phyloP scores from a whole-genome alignment of 1,140 invertebrate genomes.

The Lepidurus packardi region DNA sequence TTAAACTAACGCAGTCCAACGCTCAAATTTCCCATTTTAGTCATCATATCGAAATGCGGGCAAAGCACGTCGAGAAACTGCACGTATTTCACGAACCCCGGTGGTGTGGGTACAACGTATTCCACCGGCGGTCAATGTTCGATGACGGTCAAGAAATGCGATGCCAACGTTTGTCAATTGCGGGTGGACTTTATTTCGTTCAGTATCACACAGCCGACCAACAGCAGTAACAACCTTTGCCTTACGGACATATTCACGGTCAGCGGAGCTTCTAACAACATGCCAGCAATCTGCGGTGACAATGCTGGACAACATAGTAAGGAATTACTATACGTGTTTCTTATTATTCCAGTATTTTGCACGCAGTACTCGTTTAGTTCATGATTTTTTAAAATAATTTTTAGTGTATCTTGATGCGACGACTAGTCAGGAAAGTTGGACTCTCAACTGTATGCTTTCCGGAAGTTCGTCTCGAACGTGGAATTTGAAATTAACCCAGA shows the following conservation, averaged over 20 bases:
- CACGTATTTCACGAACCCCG: constrained; percentile 72
- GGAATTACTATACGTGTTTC: too few relatives aligned
- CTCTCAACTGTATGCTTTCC: background rate
- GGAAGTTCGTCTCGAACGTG: constrained; percentile 17
- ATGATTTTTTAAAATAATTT: too few relatives aligned
- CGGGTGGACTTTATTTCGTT: constrained; percentile 67
- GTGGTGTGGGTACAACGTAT: constrained; percentile 36
- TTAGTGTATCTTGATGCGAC: background rate
- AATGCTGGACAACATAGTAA: constrained; percentile 32
- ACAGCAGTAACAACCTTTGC: constrained; percentile 50
- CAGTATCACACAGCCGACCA: constrained; percentile 62
- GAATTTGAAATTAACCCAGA: constrained; percentile 31
- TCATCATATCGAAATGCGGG: constrained; percentile 51
- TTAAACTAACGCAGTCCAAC: background rate
- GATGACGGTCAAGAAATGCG: constrained; percentile 20
- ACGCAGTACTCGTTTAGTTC: too few relatives aligned
- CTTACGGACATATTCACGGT: constrained; percentile 27
- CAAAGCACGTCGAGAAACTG: constrained; percentile 64
- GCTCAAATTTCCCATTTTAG: constrained; percentile 1
- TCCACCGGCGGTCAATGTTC: background rate
- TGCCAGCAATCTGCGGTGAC: constrained; percentile 28
- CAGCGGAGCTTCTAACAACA: constrained; percentile 24
- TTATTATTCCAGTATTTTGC: too few relatives aligned
- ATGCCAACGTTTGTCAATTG: constrained; percentile 24
- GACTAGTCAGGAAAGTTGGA: background rate